Percentiles rank a stretch among this genome's conserved stretches.
Evolutionary conservation across 2,113 vertebrate species (phyloP).

Genomic region (Tamias sibiricus): DNA sequence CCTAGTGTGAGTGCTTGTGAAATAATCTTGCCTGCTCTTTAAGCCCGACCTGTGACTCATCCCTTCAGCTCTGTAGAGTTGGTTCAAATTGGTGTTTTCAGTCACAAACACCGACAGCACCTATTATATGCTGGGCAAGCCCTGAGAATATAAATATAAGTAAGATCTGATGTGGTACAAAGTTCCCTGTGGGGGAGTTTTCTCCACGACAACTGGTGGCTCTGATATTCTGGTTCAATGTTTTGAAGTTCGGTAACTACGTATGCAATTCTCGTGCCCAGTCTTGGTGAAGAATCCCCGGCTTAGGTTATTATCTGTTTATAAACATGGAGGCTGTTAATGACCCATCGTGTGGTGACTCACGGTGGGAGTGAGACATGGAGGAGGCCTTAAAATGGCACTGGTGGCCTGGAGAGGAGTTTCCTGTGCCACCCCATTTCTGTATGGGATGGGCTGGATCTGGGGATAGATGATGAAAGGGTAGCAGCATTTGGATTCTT

Average conservation of each 20-base stretch:
- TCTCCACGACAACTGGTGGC: background rate
- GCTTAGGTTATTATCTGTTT: background rate
- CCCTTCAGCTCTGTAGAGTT: background rate
- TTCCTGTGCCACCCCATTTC: background rate
- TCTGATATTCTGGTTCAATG: slow-evolving; percentile 2
- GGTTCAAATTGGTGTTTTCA: background rate
- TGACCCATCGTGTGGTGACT: background rate
- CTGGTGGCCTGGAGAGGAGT: background rate
- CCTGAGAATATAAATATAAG: background rate
- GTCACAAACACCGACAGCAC: background rate
- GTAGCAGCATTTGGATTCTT: background rate
- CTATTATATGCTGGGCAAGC: background rate
- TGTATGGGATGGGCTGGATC: background rate
- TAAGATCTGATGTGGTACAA: background rate
- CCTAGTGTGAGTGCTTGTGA: background rate
- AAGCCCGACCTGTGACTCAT: background rate
- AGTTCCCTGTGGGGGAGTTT: background rate
- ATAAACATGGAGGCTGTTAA: background rate
- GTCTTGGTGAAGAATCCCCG: background rate
- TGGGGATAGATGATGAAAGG: background rate
- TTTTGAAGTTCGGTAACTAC: background rate
- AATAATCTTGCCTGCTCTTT: background rate
- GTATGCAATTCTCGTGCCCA: background rate
- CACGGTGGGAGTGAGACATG: background rate
- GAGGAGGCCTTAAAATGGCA: background rate